Conservation (phyloP, 2,888 invertebrate genomes). For the Exephanes ischioxanthus region DNA sequence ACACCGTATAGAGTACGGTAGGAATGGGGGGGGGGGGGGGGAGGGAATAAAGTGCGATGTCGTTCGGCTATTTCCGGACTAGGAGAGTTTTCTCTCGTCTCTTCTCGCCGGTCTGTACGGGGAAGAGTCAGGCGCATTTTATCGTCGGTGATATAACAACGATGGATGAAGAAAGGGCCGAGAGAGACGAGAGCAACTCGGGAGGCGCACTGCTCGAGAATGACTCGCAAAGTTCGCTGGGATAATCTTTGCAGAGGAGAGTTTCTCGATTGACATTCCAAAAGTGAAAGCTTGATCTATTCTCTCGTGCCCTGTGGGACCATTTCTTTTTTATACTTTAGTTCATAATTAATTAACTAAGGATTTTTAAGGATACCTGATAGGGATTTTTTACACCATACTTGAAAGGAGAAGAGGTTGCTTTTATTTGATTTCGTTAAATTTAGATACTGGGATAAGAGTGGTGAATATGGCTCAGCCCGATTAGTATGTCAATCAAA, state of each 20-base stretch:
- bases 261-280: slow-evolving; percentile 35
- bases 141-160: slow-evolving; percentile 54
- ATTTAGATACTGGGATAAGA: no score
- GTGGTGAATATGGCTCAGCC: no score
- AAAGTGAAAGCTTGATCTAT: not conserved
- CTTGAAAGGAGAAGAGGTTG: no score
- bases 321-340: no score
- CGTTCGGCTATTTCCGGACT: slow-evolving; percentile 39
- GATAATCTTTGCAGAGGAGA: slow-evolving; percentile 35
- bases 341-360: no score
- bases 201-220: not conserved
- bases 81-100: slow-evolving; percentile 26
- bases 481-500: no score
- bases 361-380: no score
- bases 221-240: slow-evolving; percentile 22
- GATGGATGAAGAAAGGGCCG: slow-evolving; percentile 34
- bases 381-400: no score
- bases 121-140: slow-evolving; percentile 35
- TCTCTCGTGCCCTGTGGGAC: not conserved
- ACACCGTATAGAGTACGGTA: not conserved
- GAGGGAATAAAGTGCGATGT: slow-evolving; percentile 54
- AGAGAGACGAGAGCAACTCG: not conserved
- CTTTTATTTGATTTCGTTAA: no score
- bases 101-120: slow-evolving; percentile 13
- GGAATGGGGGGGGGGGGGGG: not conserved